Evolutionary conservation across 2,888 invertebrate species (phyloP).

Genomic region (Hypomecis punctinalis): DNA sequence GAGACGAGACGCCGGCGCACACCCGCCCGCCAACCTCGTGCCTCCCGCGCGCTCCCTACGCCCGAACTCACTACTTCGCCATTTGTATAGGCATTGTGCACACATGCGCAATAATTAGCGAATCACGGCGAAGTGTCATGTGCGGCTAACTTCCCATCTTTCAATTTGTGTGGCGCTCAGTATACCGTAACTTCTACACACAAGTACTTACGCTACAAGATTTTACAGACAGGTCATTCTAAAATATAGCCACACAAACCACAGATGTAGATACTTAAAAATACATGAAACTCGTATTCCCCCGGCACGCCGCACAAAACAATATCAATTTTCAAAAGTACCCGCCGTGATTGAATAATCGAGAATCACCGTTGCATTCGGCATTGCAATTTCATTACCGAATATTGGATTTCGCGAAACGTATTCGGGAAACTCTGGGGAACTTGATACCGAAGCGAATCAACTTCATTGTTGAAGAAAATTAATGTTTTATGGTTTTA

Average conservation of each 20-base stretch:
- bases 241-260: not conserved
- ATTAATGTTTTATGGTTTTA: conserved; percentile 23
- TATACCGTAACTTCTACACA: too few species aligned
- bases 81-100: too few species aligned
- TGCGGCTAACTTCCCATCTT: too few species aligned
- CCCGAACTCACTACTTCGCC: too few species aligned
- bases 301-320: conserved; percentile 24
- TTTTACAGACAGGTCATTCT: not conserved
- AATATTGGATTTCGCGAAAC: conserved; percentile 73
- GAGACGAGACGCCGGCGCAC: too few species aligned
- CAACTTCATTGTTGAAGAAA: conserved; percentile 55
- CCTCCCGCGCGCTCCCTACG: too few species aligned
- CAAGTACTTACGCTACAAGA: too few species aligned
- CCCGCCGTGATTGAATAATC: conserved; percentile 72
- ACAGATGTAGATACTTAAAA: not conserved
- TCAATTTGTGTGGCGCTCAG: too few species aligned
- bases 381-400: conserved; percentile 79
- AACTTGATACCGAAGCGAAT: conserved; percentile 65
- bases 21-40: too few species aligned
- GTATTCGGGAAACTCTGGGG: conserved; percentile 64
- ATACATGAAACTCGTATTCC: conserved; percentile 18
- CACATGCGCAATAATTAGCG: too few species aligned
- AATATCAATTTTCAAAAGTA: conserved; percentile 49
- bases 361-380: conserved; percentile 76
- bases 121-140: too few species aligned